Evolutionary conservation across 2,113 vertebrate species (phyloP).

Genomic region (Bujurquina vittata): DNA sequence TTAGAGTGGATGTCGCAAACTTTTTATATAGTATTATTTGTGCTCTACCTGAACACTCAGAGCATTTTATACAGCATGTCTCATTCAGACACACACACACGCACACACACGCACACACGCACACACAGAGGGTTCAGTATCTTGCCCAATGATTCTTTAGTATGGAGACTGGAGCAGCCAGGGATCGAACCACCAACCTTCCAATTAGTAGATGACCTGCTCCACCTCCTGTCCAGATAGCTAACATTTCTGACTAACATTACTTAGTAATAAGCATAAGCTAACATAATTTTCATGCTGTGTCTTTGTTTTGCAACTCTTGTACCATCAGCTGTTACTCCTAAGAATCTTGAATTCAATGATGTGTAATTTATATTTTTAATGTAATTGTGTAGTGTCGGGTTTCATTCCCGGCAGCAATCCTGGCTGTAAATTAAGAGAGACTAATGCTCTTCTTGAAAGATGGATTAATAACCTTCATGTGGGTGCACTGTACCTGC

Average conservation of each 20-base stretch:
- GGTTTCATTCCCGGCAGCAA: slow-evolving; percentile 29
- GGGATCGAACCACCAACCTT: no score
- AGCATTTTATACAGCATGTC: no score
- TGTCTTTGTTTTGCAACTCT: background rate
- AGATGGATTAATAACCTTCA: slow-evolving; percentile 70
- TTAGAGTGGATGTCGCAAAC: background rate
- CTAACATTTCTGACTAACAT: background rate
- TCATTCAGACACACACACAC: no score
- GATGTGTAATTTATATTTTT: slow-evolving; percentile 10
- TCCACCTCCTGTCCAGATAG: background rate
- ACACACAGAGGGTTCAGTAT: no score
- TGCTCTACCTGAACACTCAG: no score
- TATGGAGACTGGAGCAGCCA: no score
- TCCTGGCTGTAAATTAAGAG: slow-evolving; percentile 51
- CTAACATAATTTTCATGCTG: background rate
- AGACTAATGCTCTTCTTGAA: slow-evolving; percentile 50
- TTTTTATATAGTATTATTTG: no score
- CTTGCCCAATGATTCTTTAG: no score
- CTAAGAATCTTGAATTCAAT: slow-evolving; percentile 12
- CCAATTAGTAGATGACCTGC: no score
- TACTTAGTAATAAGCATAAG: background rate
- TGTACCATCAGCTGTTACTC: background rate
- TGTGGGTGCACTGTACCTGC: slow-evolving; percentile 62
- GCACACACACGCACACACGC: no score
- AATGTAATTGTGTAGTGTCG: background rate